Percentiles rank a stretch among this genome's conserved stretches.
Evolutionary conservation across 2,888 invertebrate genomes (phyloP).

Genomic region (Hydropsyche betteni): DNA sequence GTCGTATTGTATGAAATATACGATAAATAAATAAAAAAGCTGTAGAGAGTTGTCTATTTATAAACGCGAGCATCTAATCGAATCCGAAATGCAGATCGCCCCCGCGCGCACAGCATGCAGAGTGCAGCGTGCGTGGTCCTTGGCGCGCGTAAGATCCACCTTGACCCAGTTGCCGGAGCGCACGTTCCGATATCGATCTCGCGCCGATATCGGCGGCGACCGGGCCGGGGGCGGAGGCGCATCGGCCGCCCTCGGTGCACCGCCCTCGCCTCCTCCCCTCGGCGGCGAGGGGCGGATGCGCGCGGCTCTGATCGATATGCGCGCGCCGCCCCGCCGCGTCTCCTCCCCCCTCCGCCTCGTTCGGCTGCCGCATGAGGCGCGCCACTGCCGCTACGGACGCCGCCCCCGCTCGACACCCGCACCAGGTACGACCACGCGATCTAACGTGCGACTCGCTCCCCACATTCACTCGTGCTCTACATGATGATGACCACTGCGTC

Average conservation of each 20-base stretch:
- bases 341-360: background rate
- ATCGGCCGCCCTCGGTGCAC: background rate
- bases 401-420: background rate
- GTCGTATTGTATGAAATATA: too few species aligned
- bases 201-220: background rate
- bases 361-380: too few species aligned
- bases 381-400: background rate
- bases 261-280: background rate
- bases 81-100: too few species aligned
- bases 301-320: background rate
- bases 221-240: background rate
- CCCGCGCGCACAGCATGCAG: too few species aligned
- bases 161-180: slow-evolving; percentile 12
- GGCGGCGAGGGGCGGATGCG: slow-evolving; percentile 9
- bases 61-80: background rate
- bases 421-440: slow-evolving; percentile 1
- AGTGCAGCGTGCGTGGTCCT: background rate
- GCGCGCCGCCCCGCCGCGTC: background rate
- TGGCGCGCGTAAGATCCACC: slow-evolving; percentile 11
- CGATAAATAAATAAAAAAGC: too few species aligned
- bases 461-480: background rate
- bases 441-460: background rate
- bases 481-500: background rate
- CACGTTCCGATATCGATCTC: slow-evolving; percentile 17
- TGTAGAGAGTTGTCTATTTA: background rate